Conservation (phyloP, 1,140 invertebrate genomes). For the Pectinophora gossypiella region DNA sequence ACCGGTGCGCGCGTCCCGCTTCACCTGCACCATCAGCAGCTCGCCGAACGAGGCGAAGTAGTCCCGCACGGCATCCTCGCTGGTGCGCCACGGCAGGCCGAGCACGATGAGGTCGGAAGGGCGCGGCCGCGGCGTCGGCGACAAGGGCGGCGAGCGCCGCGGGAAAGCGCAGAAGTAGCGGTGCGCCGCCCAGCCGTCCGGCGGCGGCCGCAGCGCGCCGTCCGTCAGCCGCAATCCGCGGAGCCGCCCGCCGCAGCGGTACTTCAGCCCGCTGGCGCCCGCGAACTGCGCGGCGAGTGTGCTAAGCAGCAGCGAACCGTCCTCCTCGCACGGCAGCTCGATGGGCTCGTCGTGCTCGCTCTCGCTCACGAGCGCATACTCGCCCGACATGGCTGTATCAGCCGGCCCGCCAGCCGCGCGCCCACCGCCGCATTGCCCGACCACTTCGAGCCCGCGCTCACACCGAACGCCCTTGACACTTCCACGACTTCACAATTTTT, state of each 20-base stretch:
- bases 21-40: slow-evolving; percentile 83
- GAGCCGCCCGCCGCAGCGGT: slow-evolving; percentile 85
- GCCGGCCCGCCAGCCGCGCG: slow-evolving; percentile 28
- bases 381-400: slow-evolving; percentile 63
- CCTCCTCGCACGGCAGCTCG: slow-evolving; percentile 91
- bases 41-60: slow-evolving; percentile 88
- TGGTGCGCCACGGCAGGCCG: slow-evolving; percentile 87
- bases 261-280: slow-evolving; percentile 92
- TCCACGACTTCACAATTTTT: not conserved
- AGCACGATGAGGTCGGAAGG: slow-evolving; percentile 91
- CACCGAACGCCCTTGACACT: not conserved
- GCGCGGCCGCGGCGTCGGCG: slow-evolving; percentile 82
- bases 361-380: slow-evolving; percentile 83
- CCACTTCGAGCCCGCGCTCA: not conserved
- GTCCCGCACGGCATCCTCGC: slow-evolving; percentile 82
- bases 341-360: slow-evolving; percentile 91
- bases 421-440: slow-evolving; percentile 1
- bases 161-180: slow-evolving; percentile 71
- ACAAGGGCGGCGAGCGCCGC: slow-evolving; percentile 24
- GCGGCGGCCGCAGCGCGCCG: slow-evolving; percentile 79
- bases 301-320: slow-evolving; percentile 87
- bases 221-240: slow-evolving; percentile 89
- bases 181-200: slow-evolving; percentile 62
- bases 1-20: slow-evolving; percentile 84
- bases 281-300: slow-evolving; percentile 92